Conservation (phyloP, 2,888 invertebrate genomes). For the Ceramica pisi region DNA sequence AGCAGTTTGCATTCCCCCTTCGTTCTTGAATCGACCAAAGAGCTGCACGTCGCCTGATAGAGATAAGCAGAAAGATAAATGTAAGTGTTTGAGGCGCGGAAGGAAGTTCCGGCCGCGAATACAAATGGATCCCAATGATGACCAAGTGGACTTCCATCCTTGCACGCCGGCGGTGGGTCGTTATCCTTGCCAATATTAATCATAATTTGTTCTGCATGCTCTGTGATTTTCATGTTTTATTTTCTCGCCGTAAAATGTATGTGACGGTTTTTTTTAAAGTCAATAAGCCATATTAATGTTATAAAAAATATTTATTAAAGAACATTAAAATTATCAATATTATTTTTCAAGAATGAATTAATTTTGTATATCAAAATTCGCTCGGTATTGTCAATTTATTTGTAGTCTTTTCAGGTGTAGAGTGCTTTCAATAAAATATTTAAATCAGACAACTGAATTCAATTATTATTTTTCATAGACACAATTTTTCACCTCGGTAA, state of each 20-base stretch:
- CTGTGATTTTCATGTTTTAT: not conserved
- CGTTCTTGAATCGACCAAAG: constrained; percentile 3
- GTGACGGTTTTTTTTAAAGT: not conserved
- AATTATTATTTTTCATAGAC: not conserved
- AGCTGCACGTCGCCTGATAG: constrained; percentile 41
- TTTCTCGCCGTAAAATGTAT: too few species aligned
- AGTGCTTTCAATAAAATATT: constrained; percentile 26
- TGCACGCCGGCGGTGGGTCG: constrained; percentile 61
- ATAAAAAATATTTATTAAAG: too few species aligned
- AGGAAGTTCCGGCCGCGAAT: constrained; percentile 53
- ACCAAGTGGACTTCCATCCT: constrained; percentile 53
- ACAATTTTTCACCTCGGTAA: constrained; percentile 8
- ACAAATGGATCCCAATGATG: constrained; percentile 43
- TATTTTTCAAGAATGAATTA: not conserved
- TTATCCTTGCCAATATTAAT: constrained; percentile 64
- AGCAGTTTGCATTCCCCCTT: constrained; percentile 9
- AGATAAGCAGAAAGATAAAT: constrained; percentile 55
- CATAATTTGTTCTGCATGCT: not conserved
- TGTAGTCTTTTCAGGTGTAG: constrained; percentile 1
- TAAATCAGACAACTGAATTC: not conserved
- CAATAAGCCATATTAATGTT: not conserved
- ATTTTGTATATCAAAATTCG: not conserved
- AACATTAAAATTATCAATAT: too few species aligned
- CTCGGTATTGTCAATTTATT: constrained; percentile 1
- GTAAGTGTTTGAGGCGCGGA: constrained; percentile 49